These are phyloP conservation scores for Mystacornis crossleyi DNA, from an alignment of 2,113 vertebrate species.

Conservation along the genomic window DNA sequence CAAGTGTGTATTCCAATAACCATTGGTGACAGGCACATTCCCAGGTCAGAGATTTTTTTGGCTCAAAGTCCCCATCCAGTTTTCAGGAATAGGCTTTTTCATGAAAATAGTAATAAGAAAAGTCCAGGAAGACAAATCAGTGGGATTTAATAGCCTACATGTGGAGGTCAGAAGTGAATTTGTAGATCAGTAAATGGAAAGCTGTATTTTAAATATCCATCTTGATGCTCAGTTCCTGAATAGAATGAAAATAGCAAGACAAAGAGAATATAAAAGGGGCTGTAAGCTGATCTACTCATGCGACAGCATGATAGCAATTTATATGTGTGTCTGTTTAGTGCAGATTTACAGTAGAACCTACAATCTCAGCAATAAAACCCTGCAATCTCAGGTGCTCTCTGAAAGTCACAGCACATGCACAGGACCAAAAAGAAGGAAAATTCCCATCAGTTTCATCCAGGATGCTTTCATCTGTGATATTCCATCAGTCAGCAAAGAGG, in stretches of 20 bases:
- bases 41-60: background rate
- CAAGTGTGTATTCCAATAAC: background rate
- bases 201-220: slow-evolving; percentile 45
- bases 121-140: slow-evolving; percentile 1
- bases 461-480: background rate
- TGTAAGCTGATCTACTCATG: slow-evolving; percentile 52
- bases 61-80: background rate
- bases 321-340: background rate
- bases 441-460: background rate
- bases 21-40: background rate
- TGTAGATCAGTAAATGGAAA: slow-evolving; percentile 27
- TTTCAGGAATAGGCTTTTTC: background rate
- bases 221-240: slow-evolving; percentile 40
- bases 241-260: slow-evolving; percentile 51
- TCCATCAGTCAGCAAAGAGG: background rate
- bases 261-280: slow-evolving; percentile 13
- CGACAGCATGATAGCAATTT: slow-evolving; percentile 39
- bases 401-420: background rate
- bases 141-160: background rate
- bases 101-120: background rate
- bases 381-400: background rate
- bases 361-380: slow-evolving; percentile 6
- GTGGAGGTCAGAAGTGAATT: slow-evolving; percentile 1
- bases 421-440: background rate
- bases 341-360: slow-evolving; percentile 5